Conservation (phyloP, 53 echinoderm and acorn worm genomes). For the Holothuria scabra region DNA sequence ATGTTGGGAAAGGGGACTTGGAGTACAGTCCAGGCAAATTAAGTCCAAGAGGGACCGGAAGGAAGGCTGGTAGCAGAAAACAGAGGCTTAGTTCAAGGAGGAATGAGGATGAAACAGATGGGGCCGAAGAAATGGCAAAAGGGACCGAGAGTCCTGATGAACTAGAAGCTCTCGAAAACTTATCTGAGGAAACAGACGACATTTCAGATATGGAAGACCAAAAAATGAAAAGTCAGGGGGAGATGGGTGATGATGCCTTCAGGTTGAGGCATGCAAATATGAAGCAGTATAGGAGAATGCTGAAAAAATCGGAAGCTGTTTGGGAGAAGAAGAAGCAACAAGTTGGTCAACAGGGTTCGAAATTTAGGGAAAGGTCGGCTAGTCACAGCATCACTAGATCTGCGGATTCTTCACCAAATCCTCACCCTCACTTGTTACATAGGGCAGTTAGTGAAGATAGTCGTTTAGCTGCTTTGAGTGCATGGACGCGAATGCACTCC, state of each 20-base stretch:
- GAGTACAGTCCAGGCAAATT: constrained; percentile 2
- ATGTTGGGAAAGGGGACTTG: constrained; percentile 31
- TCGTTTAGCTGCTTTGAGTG: constrained; percentile 36
- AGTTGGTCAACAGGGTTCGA: neutral
- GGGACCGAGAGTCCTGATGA: constrained; percentile 90
- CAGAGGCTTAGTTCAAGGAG: constrained; percentile 4
- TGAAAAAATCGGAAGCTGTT: constrained; percentile 31
- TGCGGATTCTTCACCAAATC: constrained; percentile 32
- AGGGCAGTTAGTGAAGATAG: constrained; percentile 74
- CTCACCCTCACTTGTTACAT: constrained; percentile 60
- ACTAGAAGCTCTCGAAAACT: constrained; percentile 84
- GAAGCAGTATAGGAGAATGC: constrained; percentile 70
- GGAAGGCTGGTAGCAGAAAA: constrained; percentile 50
- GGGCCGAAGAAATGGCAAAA: constrained; percentile 58
- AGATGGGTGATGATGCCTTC: constrained; percentile 42
- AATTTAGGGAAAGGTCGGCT: constrained; percentile 57
- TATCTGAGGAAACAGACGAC: constrained; percentile 57
- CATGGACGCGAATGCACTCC: constrained; percentile 63
- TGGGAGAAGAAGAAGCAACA: constrained; percentile 35
- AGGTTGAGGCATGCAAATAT: constrained; percentile 72
- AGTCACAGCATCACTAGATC: constrained; percentile 56
- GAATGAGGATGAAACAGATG: constrained; percentile 11
- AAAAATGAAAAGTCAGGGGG: constrained; percentile 29
- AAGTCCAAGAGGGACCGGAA: constrained; percentile 36
- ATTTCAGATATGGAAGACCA: constrained; percentile 23